phyloP scores from a whole-genome alignment of 2,888 invertebrate species.

The Agrochola lychnidis region DNA sequence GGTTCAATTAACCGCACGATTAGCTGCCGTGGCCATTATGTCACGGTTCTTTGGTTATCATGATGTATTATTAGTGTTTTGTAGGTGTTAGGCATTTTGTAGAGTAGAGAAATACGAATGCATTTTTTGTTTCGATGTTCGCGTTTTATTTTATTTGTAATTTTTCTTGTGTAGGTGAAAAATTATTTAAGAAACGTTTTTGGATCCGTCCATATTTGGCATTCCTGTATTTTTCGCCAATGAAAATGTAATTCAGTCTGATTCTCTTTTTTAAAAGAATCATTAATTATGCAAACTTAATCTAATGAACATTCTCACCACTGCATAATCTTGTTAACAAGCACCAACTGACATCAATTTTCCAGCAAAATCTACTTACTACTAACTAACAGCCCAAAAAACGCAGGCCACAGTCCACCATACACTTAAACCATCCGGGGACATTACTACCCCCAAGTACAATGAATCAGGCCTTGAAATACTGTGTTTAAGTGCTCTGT shows the following conservation, averaged over 20 bases:
- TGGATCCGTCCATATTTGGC: background rate
- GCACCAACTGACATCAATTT: slow-evolving; percentile 34
- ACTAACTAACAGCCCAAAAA: slow-evolving; percentile 49
- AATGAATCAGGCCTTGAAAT: slow-evolving; percentile 72
- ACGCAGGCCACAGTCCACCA: slow-evolving; percentile 27
- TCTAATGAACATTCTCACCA: background rate
- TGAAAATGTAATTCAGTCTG: background rate
- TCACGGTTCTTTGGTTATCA: slow-evolving; percentile 53
- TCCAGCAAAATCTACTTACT: slow-evolving; percentile 43
- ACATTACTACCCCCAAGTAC: slow-evolving; percentile 61
- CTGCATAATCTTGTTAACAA: slow-evolving; percentile 20
- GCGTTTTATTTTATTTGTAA: background rate
- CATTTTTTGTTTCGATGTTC: background rate
- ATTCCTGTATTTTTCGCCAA: too few species aligned
- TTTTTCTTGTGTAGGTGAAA: background rate
- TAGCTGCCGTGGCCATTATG: slow-evolving; percentile 50
- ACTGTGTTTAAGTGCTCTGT: slow-evolving; percentile 66
- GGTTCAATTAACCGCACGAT: slow-evolving; percentile 65
- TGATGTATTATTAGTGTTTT: slow-evolving; percentile 39
- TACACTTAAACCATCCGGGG: slow-evolving; percentile 49
- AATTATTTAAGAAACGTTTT: background rate
- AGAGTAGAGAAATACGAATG: background rate
- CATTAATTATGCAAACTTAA: background rate
- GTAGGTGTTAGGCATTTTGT: slow-evolving; percentile 10
- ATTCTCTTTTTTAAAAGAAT: background rate